Percentiles rank a stretch among this genome's conserved stretches.
Evolutionary conservation across 1,140 invertebrate species (phyloP).

Genomic region (Apis cerana): DNA sequence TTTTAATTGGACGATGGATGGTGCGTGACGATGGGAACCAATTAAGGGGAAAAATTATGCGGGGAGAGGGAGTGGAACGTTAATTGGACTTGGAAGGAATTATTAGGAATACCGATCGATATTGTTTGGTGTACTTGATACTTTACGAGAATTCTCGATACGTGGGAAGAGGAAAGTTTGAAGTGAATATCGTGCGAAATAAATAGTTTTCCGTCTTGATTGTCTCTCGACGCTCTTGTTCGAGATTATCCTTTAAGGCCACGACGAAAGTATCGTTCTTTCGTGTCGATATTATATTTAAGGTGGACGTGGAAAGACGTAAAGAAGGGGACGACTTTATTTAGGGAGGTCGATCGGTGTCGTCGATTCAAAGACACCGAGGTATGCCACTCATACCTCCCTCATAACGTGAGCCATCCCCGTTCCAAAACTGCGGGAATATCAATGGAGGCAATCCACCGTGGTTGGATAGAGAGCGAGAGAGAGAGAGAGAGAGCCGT

Average conservation of each 20-base stretch:
- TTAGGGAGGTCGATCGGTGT: conserved; percentile 12
- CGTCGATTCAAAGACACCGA: conserved; percentile 20
- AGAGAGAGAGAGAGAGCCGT: too few relatives aligned
- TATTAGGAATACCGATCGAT: neutral
- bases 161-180: neutral
- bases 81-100: conserved; percentile 10
- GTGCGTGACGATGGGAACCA: neutral
- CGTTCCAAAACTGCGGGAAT: conserved; percentile 29
- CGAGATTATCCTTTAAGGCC: too few relatives aligned
- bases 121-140: neutral
- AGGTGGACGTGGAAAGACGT: neutral
- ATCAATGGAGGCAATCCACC: conserved; percentile 27
- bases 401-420: conserved; percentile 1
- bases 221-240: too few relatives aligned
- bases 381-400: neutral
- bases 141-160: neutral
- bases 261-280: too few relatives aligned
- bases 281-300: too few relatives aligned
- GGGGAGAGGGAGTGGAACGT: neutral
- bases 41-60: conserved; percentile 20
- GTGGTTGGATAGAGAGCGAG: neutral
- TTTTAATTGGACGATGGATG: conserved; percentile 26
- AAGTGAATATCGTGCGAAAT: too few relatives aligned
- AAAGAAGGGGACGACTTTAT: conserved; percentile 20
- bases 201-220: too few relatives aligned